Evolutionary conservation across 2,113 vertebrate species (phyloP).

Genomic region (Aplodontia rufa): DNA sequence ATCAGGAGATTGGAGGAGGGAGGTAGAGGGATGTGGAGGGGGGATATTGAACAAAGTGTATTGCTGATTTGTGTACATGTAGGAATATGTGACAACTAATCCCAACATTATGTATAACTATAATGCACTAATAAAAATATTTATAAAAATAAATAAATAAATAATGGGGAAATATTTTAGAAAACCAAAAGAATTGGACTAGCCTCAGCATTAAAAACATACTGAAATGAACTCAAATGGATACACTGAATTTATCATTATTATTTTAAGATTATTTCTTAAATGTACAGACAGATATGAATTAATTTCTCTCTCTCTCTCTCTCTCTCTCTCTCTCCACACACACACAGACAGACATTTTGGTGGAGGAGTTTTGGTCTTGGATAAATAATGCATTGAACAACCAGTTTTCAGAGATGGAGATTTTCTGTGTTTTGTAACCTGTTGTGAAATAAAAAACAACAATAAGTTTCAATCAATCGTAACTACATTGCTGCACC

Average conservation of each 20-base stretch:
- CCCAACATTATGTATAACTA: no score
- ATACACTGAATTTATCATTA: neutral
- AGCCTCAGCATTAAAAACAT: neutral
- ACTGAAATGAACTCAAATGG: neutral
- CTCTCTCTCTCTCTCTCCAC: no score
- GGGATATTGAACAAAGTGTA: no score
- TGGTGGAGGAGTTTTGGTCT: neutral
- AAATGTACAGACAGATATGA: neutral
- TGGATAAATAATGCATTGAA: neutral
- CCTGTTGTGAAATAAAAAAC: conserved; percentile 10
- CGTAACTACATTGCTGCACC: neutral
- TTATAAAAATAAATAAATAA: no score
- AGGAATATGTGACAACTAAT: no score
- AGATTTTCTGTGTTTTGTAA: neutral
- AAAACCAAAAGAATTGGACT: neutral
- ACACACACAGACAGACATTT: neutral
- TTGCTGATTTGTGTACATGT: no score
- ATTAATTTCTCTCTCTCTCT: neutral
- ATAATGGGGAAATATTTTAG: neutral
- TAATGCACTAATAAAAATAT: no score
- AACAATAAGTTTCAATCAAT: neutral
- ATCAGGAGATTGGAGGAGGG: no score
- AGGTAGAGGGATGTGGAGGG: no score
- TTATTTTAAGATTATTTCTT: conserved; percentile 15
- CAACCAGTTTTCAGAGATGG: neutral